Base-by-base conservation (phyloP, 1,140 invertebrate species). In the Caenorhabditis remanei region DNA sequence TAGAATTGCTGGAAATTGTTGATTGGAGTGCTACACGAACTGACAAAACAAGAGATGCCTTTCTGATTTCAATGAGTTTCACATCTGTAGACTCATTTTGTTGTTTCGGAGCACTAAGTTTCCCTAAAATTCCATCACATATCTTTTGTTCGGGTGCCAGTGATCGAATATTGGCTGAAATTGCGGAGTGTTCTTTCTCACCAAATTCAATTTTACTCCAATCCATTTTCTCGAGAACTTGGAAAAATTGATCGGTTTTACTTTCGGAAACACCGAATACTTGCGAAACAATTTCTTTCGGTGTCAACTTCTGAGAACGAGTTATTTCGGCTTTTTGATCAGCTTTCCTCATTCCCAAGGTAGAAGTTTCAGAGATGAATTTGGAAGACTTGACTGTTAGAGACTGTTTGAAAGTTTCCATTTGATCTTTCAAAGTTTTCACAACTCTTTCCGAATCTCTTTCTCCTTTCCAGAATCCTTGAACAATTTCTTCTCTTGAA, bases 391-490 rank as follows among this genome's bases (percentile, higher is more conserved):
- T 24, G 19, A 50, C 46, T 24, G 1, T 24, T 24, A 50, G 7
- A 13, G 71, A 79, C 7, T 50, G 46, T 50, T 50, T 79, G 71
- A 79, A 79, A 24, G 19, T 79, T 50, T 50, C 71, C 71, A 79
- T 79, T 14, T n/a, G 43, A 32, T 79, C 46, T 79, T 79, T 79
- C 46, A 79, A 79, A 21, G 46, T 50, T 13, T 79, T 79, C 71
- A 79, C 43, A 79, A 79, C 71, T 41, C 41, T 46, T 21, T 84
- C 83, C 58, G 32, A 21, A 58, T 84, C 58, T 61, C 43, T 48
- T 53, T 84, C 83, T 24, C 56, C 61, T 21, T 24, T 85, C 84
- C 84, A 85, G 61, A 85, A 85, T 65, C 84, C 84, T 53, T 63
- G 46, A 50, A 65, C 53, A 13, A 85, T 21, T 67, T 85, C 84